Conservation (phyloP, 2,888 invertebrate genomes). For the Craniophora ligustri region DNA sequence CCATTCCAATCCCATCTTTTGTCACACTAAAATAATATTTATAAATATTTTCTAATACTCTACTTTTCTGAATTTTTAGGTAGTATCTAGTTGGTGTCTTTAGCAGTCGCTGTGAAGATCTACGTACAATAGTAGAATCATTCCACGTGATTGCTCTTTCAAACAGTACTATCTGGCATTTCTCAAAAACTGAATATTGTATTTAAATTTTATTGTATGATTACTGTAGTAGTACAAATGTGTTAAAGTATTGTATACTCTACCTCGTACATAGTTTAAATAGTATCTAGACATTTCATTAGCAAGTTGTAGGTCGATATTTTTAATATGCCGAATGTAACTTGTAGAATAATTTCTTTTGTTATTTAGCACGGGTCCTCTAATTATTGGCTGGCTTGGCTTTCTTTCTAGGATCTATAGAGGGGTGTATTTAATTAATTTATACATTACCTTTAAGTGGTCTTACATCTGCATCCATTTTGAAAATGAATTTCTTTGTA, state of each 20-base stretch:
- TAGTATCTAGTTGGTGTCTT: slow-evolving; percentile 15
- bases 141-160: slow-evolving; percentile 30
- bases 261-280: slow-evolving; percentile 46
- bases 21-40: background rate
- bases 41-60: background rate
- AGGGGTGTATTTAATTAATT: background rate
- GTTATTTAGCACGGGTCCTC: background rate
- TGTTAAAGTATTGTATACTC: slow-evolving; percentile 53
- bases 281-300: slow-evolving; percentile 26
- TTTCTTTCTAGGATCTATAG: background rate
- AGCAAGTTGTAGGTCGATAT: slow-evolving; percentile 26
- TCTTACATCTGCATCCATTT: slow-evolving; percentile 1
- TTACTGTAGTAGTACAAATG: slow-evolving; percentile 46
- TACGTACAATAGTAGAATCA: slow-evolving; percentile 10
- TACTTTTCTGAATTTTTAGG: slow-evolving; percentile 35
- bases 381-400: background rate
- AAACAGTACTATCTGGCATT: slow-evolving; percentile 36
- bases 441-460: background rate
- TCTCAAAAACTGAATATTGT: slow-evolving; percentile 52
- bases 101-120: slow-evolving; percentile 13
- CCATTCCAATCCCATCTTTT: too few species aligned
- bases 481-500: background rate
- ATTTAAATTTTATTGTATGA: slow-evolving; percentile 23
- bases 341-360: background rate
- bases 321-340: background rate